Conservation (phyloP, 2,797 vertebrate genomes). For the Melopsittacus undulatus region DNA sequence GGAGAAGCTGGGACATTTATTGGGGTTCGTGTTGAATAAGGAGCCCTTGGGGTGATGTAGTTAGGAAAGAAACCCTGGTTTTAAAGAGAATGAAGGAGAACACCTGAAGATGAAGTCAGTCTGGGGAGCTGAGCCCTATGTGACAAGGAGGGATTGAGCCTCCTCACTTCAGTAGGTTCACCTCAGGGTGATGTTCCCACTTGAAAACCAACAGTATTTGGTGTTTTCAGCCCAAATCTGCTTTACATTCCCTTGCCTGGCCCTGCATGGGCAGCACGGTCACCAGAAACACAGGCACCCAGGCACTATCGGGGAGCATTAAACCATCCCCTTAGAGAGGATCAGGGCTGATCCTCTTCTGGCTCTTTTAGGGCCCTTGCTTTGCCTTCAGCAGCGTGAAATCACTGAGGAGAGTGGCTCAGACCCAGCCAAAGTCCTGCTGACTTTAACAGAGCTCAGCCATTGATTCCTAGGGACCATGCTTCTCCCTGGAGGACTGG, state of each 20-base stretch:
- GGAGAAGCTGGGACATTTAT: not conserved
- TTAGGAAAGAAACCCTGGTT: not conserved
- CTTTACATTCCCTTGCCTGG: not conserved
- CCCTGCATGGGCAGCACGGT: rapidly evolving
- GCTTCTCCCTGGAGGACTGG: slow-evolving; percentile 42
- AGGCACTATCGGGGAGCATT: rapidly evolving
- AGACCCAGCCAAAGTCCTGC: not conserved
- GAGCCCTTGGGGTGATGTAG: not conserved
- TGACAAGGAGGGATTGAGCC: not conserved
- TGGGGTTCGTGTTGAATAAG: not conserved
- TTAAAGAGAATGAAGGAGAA: not conserved
- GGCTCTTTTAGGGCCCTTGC: not conserved
- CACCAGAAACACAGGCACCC: not conserved
- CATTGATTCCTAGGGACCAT: slow-evolving; percentile 42
- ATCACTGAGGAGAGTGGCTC: not conserved
- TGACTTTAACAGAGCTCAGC: slow-evolving; percentile 18
- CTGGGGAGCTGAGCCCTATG: not conserved
- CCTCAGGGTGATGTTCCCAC: not conserved
- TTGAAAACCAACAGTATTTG: not conserved
- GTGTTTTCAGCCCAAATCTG: not conserved
- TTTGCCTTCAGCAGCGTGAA: not conserved
- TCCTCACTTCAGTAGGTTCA: not conserved
- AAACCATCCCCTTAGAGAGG: not conserved
- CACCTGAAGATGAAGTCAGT: not conserved
- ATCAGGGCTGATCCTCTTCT: not conserved